Evolutionary conservation across 2,797 vertebrate genomes (phyloP).

Genomic region (Tolypeutes matacus): DNA sequence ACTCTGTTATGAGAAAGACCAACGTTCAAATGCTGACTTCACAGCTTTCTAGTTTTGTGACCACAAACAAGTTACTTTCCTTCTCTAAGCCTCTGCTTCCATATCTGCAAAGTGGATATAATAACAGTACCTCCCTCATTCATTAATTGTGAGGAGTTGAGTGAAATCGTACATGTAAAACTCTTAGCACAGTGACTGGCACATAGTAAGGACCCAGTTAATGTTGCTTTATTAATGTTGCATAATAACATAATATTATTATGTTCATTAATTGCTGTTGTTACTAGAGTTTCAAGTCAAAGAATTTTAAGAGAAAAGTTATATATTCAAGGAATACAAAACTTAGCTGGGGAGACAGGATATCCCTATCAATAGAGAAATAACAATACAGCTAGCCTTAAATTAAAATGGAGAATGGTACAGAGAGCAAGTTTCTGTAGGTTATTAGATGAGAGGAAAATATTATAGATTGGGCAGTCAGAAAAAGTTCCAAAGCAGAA

Average conservation of each 20-base stretch:
- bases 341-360: not conserved
- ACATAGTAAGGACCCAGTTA: not conserved
- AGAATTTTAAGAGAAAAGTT: not conserved
- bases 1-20: not conserved
- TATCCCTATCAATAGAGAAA: not conserved
- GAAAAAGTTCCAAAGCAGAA: not conserved
- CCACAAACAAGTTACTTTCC: not conserved
- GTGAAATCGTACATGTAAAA: not conserved
- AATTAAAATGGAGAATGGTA: constrained; percentile 4
- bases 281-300: not conserved
- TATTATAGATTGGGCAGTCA: not conserved
- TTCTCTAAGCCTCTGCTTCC: not conserved
- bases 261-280: not conserved
- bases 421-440: not conserved
- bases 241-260: not conserved
- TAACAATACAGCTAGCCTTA: not conserved
- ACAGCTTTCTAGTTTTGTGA: not conserved
- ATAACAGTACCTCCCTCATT: not conserved
- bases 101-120: not conserved
- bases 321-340: not conserved
- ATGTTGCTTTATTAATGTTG: too few species aligned
- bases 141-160: not conserved
- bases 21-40: not conserved
- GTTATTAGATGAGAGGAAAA: not conserved
- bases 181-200: not conserved